Base-by-base conservation (phyloP, 2,888 invertebrate species). In the Pasiphila rectangulata region DNA sequence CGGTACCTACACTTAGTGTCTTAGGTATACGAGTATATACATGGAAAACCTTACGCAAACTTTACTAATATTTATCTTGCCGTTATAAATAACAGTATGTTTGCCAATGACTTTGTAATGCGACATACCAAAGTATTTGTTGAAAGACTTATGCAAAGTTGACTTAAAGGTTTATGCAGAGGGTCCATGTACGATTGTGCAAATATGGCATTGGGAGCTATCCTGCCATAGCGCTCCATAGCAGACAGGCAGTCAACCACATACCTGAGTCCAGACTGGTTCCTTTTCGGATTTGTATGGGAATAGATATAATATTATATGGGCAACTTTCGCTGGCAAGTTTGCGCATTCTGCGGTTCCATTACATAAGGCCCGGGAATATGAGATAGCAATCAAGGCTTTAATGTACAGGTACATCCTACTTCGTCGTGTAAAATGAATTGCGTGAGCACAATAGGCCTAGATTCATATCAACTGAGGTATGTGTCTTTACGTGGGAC, bases 201-300 rank as follows among this genome's bases (percentile, higher is more conserved):
- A 49, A 49, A 44, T 49, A 49, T 40, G 44, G 49, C 20, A 10
- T 24, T 19, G 5, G n/a, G 27, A 34, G 30, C 40, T 40, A 36
- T 36, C 23, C 44, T 32, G 21, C 13, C 42, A 27, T 39, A 45
- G 38, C 20, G 35, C 30, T 35, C 41, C 19, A 16, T 32, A 6
- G 24, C 47, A 19, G 13, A 23, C 35, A 23, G 19, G 25, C 32
- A 39, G 41, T 36, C 19, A 9, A 10, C 38, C 17, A 32, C 37
- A 42, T 41, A 30, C 30, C 25, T 41, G 0, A 32, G 32, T 4
- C 29, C 10, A 30, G 50, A 45, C 35, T 40, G 45, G 44, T 42
- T 36, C 49, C 27, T 48, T 37, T 55, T 45, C 46, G 17, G 24
- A 44, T 45, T 46, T 55, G 49, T 41, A 39, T 37, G n/a, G n/a